Conservation (phyloP, 1,140 invertebrate genomes). For the Drosophila micromelanica region DNA sequence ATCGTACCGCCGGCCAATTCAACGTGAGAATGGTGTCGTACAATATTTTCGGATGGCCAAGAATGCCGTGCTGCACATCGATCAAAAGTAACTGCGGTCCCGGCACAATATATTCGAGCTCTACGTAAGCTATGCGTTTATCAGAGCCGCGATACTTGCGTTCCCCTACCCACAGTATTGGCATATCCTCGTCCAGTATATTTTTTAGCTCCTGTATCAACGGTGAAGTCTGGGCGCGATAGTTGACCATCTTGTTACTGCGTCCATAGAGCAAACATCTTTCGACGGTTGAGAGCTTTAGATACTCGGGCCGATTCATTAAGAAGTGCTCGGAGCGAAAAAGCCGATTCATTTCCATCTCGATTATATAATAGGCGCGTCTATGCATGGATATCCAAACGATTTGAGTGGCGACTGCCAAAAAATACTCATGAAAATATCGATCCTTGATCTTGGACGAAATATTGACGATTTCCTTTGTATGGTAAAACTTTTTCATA, state of each 20-base stretch:
- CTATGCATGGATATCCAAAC: not conserved
- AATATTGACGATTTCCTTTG: slow-evolving; percentile 1
- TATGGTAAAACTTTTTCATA: slow-evolving; percentile 3
- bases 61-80: not conserved
- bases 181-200: not conserved
- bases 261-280: not conserved
- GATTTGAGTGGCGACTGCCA: slow-evolving; percentile 1
- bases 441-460: not conserved
- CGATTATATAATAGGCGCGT: slow-evolving; percentile 2
- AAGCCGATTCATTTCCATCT: slow-evolving; percentile 7
- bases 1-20: slow-evolving; percentile 4
- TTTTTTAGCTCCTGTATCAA: not conserved
- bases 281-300: not conserved
- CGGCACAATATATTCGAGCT: slow-evolving; percentile 5
- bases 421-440: not conserved
- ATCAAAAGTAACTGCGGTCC: not conserved
- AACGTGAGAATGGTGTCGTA: slow-evolving; percentile 3
- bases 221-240: not conserved
- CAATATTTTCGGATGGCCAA: not conserved
- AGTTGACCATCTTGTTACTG: not conserved
- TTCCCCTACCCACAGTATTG: not conserved
- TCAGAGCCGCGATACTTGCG: not conserved
- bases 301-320: not conserved
- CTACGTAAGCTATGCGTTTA: not conserved
- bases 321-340: slow-evolving; percentile 7